Evolutionary conservation across 2,113 vertebrate species (phyloP).

Genomic region (Cettia cetti): DNA sequence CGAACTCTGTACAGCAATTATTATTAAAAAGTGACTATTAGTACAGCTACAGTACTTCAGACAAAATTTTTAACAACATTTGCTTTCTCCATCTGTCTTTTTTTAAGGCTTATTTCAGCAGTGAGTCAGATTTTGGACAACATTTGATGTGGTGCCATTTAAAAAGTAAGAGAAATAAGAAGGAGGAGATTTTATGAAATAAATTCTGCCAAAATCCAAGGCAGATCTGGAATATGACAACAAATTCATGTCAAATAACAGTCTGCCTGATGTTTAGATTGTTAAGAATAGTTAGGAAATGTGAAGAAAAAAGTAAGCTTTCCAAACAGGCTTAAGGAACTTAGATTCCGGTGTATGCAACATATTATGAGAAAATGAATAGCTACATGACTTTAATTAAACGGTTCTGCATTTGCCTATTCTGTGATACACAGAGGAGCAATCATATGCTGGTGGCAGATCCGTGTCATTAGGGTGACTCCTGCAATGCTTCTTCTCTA

Average conservation of each 20-base stretch:
- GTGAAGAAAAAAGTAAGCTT: background rate
- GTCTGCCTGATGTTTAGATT: slow-evolving; percentile 13
- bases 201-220: background rate
- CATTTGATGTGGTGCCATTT: slow-evolving; percentile 18
- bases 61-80: slow-evolving; percentile 51
- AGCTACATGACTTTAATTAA: background rate
- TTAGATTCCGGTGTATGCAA: background rate
- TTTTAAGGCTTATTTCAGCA: slow-evolving; percentile 6
- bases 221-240: slow-evolving; percentile 20
- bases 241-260: background rate
- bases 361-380: background rate
- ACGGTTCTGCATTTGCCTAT: background rate
- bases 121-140: slow-evolving; percentile 36
- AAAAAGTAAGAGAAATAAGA: slow-evolving; percentile 9
- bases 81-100: slow-evolving; percentile 57
- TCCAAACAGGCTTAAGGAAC: background rate
- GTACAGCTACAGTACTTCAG: background rate
- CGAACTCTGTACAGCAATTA: background rate
- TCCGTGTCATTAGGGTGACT: background rate
- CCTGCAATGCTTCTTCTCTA: background rate
- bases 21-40: background rate
- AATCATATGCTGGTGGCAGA: background rate
- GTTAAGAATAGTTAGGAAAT: background rate
- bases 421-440: background rate
- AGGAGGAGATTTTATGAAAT: background rate